Evolutionary conservation across 37 sponge, comb jelly and placozoan species (phyloP), one percentile per base, ranked within the genome.

Genomic region (Cliona cf. orientalis): DNA sequence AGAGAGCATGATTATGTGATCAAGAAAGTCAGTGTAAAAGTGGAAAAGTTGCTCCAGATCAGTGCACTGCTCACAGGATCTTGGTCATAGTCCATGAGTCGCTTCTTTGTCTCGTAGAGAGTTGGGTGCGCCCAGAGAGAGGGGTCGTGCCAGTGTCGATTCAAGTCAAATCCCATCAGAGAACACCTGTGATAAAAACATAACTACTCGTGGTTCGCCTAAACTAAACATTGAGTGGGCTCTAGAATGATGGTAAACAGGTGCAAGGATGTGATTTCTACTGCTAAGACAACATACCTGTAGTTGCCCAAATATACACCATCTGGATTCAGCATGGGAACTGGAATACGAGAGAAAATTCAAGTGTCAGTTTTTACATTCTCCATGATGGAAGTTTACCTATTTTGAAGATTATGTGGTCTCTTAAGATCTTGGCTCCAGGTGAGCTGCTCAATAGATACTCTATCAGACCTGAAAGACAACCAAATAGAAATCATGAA

Each of bases 291-390:
- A 21, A 53, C 46, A 35, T 42, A 85, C 88, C 97, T 70, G 67
- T 98, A 98, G 64, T 98, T 98, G 6, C 99, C 99, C 19, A 98
- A 71, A 46, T 76, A 91, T 11, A 98, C 99, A 37, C 99, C 99
- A 93, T 98, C 99, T 41, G 99, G 99, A 78, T 98, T 98, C 23
- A 98, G 68, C 99, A 98, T 98, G 33, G 99, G 99, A 36, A 95
- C 99, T 97, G 53, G 25, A 74, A 7, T 49, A 21, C 5, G 58
- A 29, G 22, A 43, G 35, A 43, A 9, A 35, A 25, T 46, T 65
- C 19, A 2, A n/a, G 70, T 56, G 42, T 5, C 33, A 19, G 22
- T 34, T 37, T 11, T 5, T 14, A 12, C 55, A 72, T 42, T 39
- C 35, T 38, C 7, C 7, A 56, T 2, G 57, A 22, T 56, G 58